A percentile compares a stretch with the other conserved stretches of the same genome.
These are phyloP conservation scores for Chiloscyllium punctatum DNA, from an alignment of 2,797 vertebrate genomes.

Conservation along the genomic window DNA sequence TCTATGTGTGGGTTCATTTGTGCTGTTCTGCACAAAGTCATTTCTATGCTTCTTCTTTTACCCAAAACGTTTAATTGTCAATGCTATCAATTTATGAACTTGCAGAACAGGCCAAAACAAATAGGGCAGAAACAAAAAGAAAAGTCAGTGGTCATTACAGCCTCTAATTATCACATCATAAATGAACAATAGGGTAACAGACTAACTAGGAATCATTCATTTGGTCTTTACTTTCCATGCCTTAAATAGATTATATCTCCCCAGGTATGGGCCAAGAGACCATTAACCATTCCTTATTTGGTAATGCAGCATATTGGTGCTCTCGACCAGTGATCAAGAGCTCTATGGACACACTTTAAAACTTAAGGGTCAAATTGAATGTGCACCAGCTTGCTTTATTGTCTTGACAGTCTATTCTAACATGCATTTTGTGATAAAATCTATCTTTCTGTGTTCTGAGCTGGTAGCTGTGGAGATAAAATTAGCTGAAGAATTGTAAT, in stretches of 20 bases:
- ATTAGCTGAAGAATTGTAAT: no score
- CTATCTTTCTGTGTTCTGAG: no score
- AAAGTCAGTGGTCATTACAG: neutral
- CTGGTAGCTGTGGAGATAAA: no score
- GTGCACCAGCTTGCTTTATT: neutral
- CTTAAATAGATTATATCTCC: neutral
- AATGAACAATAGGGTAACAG: neutral
- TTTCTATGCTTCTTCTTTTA: neutral
- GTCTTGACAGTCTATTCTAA: neutral
- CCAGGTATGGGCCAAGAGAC: neutral
- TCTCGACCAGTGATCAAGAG: neutral
- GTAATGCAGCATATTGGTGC: neutral
- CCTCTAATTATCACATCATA: neutral
- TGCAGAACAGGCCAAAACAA: neutral
- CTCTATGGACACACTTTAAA: neutral
- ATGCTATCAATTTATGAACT: neutral
- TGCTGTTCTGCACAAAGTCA: neutral
- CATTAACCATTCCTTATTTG: neutral
- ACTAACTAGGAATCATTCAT: neutral
- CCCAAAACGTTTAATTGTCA: neutral
- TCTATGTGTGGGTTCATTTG: neutral
- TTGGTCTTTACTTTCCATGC: neutral
- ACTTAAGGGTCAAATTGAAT: neutral
- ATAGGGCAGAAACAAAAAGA: neutral
- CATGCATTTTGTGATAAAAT: no score